Base-by-base conservation (phyloP, 2,888 invertebrate genomes). In the Stenolophus ochropezus region DNA sequence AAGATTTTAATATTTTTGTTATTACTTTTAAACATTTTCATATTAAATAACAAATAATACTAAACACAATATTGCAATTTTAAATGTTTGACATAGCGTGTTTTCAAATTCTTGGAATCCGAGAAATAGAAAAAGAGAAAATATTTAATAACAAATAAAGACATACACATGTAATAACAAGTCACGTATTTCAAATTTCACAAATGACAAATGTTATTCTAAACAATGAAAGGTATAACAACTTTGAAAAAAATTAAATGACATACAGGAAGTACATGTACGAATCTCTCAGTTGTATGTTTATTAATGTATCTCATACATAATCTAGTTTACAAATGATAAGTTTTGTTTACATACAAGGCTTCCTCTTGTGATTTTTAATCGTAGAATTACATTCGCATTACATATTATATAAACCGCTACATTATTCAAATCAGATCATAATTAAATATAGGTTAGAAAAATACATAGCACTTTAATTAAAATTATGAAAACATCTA, bases 311-410 rank as follows among this genome's bases (percentile, higher is more conserved):
- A 69, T 69, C 65, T 69, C 25, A 25, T 27, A 69, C 33, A 69
- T 69, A 69, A 69, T 33, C 33, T 33, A 27, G 65, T 69, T 69
- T 69, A 69, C 65, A 69, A 69, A 18, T 69, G 65, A 69, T 69
- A 69, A 69, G 33, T 18, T 69, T 69, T 69, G 65, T 69, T 69
- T 69, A 69, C 65, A 69, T 33, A 69, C 23, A 61, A 69, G 33
- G 65, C 65, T 69, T 69, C 65, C 65, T 69, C 65, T 69, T 33
- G 27, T 16, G 65, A 18, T 18, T 11, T 27, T 42, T 69, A 56
- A 51, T 51, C 51, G 51, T 16, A 51, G 14, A 14, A 51, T 51
- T n/a, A 2, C 16, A 51, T 51, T n/a, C 51, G 16, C 51, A 51
- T 42, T 42, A 42, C 33, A 42, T 42, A 42, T 42, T 42, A 42